These are phyloP conservation scores for Cephus rjabovi DNA, from an alignment of 2,888 invertebrate genomes.

Conservation along the genomic window DNA sequence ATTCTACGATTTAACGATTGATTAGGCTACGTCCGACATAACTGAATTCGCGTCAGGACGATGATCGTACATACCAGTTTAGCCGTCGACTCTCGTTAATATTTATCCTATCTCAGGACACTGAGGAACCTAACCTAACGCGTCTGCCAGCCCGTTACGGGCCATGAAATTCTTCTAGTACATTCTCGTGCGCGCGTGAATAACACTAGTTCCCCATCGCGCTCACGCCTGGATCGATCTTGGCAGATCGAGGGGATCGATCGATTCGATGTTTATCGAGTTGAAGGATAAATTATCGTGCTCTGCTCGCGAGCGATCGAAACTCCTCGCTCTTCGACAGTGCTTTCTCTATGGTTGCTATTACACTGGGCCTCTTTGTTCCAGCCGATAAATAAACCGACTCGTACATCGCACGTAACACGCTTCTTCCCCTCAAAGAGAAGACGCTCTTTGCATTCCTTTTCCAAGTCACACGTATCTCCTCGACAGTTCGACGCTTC, in stretches of 20 bases:
- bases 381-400: background rate
- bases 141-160: background rate
- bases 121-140: background rate
- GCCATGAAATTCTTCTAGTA: background rate
- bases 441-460: background rate
- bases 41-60: no score
- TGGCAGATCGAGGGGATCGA: background rate
- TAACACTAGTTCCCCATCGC: background rate
- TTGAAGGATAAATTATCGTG: background rate
- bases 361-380: slow-evolving; percentile 3
- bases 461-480: background rate
- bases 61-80: background rate
- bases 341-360: slow-evolving; percentile 11
- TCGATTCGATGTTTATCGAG: background rate
- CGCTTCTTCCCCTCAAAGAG: background rate
- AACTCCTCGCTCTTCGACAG: background rate
- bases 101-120: background rate
- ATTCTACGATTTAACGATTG: slow-evolving; percentile 31
- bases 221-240: background rate
- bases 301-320: background rate
- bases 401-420: background rate
- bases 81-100: background rate
- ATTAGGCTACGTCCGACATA: slow-evolving; percentile 23
- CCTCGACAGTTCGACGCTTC: background rate
- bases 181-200: background rate